Conservation (phyloP, 2,113 vertebrate genomes). For the Dendropsophus ebraccatus region DNA sequence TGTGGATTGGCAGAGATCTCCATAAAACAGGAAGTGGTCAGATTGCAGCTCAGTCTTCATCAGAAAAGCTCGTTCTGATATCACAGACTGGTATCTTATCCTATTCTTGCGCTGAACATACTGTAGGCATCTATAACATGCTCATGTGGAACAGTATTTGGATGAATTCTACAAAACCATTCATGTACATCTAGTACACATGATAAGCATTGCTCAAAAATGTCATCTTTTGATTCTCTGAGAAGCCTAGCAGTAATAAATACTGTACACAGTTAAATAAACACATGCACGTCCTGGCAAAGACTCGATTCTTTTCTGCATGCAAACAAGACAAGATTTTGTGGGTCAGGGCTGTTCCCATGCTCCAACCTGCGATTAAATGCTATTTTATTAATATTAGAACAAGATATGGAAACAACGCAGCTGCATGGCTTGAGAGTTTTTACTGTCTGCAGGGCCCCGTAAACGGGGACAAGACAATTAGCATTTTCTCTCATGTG, state of each 20-base stretch:
- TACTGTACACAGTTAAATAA: conserved; percentile 23
- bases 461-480: not conserved
- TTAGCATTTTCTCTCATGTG: not conserved
- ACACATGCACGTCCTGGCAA: conserved; percentile 27
- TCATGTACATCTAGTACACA: not conserved
- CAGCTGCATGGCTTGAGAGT: conserved; percentile 49
- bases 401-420: conserved; percentile 20
- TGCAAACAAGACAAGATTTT: conserved; percentile 2
- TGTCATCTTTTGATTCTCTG: not conserved
- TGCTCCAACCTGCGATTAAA: conserved; percentile 48
- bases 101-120: not conserved
- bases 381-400: conserved; percentile 54
- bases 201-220: not conserved
- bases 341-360: conserved; percentile 42
- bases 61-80: not conserved
- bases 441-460: conserved; percentile 29
- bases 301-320: not conserved
- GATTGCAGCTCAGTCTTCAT: not conserved
- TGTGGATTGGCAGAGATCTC: too few relatives aligned
- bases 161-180: not conserved
- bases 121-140: not conserved
- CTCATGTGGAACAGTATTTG: not conserved
- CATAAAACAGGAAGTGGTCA: not conserved
- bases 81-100: not conserved
- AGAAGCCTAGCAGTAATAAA: not conserved